Conservation (phyloP, 2,888 invertebrate genomes). For the Mimumesa dahlbomi region DNA sequence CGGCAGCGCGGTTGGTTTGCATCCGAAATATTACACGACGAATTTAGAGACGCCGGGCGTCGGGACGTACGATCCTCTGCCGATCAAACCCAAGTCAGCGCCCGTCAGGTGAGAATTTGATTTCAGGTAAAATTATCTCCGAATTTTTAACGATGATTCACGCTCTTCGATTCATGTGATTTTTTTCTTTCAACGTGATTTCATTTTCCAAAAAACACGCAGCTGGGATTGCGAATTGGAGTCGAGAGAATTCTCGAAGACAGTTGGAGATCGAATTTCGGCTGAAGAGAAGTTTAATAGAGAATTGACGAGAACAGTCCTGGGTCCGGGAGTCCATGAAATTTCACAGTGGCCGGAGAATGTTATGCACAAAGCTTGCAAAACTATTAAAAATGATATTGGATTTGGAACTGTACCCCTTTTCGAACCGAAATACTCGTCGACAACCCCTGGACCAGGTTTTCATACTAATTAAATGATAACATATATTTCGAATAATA, state of each 20-base stretch:
- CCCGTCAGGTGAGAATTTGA: conserved; percentile 24
- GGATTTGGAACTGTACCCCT: conserved; percentile 51
- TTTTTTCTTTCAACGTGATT: too few relatives aligned
- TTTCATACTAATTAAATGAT: too few relatives aligned
- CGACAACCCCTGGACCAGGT: conserved; percentile 60
- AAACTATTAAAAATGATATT: conserved; percentile 15
- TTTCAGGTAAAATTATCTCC: not conserved
- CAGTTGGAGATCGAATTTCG: conserved; percentile 27
- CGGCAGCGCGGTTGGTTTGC: conserved; percentile 40
- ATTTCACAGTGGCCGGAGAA: conserved; percentile 59
- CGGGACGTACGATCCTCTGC: conserved; percentile 47
- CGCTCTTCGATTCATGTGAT: too few relatives aligned
- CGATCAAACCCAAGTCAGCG: conserved; percentile 1
- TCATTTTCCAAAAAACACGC: too few relatives aligned
- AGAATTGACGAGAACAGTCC: conserved; percentile 21
- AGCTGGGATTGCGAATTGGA: conserved; percentile 57
- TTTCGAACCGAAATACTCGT: conserved; percentile 17
- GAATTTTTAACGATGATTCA: not conserved
- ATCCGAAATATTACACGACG: conserved; percentile 38
- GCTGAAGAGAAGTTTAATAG: conserved; percentile 6
- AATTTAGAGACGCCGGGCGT: conserved; percentile 29
- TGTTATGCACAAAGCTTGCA: conserved; percentile 16
- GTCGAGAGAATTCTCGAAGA: conserved; percentile 44
- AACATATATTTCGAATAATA: too few relatives aligned
- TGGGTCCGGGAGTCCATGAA: conserved; percentile 60